Conservation (phyloP, 1,140 invertebrate species). For the Penaeus indicus region DNA sequence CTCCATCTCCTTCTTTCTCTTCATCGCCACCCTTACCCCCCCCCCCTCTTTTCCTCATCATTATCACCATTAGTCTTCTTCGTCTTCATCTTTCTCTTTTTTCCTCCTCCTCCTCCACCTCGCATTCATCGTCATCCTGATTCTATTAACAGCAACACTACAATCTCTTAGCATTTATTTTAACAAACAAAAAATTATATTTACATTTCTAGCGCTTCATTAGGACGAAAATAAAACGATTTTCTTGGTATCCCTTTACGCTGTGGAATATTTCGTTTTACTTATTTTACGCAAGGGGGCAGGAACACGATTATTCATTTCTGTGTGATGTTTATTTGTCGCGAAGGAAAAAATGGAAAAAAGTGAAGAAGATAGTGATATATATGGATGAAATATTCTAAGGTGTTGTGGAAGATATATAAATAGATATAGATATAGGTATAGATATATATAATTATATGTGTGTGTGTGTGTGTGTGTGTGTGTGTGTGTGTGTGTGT, state of each 20-base stretch:
- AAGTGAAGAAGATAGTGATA: too few relatives aligned
- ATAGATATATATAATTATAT: too few relatives aligned
- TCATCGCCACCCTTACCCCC: neutral
- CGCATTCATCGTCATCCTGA: neutral
- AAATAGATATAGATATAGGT: neutral
- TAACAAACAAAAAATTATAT: neutral
- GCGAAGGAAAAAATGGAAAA: too few relatives aligned
- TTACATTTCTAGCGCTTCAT: too few relatives aligned
- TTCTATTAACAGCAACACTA: neutral
- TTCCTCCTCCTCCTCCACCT: neutral
- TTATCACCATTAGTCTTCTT: neutral
- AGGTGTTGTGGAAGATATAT: neutral
- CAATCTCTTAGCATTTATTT: neutral
- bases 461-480: conserved; percentile 3
- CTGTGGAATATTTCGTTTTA: too few relatives aligned
- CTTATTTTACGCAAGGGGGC: too few relatives aligned
- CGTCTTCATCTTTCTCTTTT: neutral
- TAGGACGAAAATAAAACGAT: too few relatives aligned
- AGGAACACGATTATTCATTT: too few relatives aligned
- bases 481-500: neutral
- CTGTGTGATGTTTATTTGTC: too few relatives aligned
- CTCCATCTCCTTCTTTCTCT: neutral
- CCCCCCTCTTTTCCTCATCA: neutral
- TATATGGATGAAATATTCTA: neutral
- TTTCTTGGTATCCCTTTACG: too few relatives aligned